Conservation (phyloP, 2,113 vertebrate genomes). For the Prionailurus bengalensis region DNA sequence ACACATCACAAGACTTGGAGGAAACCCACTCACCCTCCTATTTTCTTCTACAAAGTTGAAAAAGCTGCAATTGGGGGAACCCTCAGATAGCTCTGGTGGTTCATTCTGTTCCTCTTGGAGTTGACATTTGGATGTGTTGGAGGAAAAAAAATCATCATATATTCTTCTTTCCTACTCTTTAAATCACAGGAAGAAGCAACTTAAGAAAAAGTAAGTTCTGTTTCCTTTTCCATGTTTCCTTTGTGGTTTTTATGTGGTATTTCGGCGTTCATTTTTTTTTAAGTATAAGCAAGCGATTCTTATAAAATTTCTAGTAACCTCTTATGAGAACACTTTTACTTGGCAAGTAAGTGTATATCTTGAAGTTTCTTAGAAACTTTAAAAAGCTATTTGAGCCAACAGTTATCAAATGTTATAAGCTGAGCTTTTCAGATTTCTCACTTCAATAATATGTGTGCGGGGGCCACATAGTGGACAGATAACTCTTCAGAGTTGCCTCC, state of each 20-base stretch:
- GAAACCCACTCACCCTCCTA: slow-evolving; percentile 82
- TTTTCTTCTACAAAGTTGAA: slow-evolving; percentile 79
- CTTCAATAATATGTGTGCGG: not conserved
- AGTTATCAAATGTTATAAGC: not conserved
- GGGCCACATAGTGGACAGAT: not conserved
- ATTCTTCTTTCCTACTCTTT: slow-evolving; percentile 73
- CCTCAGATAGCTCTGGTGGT: slow-evolving; percentile 79
- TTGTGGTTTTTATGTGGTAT: slow-evolving; percentile 8
- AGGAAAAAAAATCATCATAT: slow-evolving; percentile 42
- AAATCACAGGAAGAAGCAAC: slow-evolving; percentile 78
- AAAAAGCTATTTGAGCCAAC: not conserved
- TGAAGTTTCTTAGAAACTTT: not conserved
- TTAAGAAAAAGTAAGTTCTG: slow-evolving; percentile 85
- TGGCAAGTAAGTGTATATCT: not conserved
- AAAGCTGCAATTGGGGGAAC: slow-evolving; percentile 76
- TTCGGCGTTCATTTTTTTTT: not conserved
- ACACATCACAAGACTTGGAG: slow-evolving; percentile 82
- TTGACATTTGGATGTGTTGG: slow-evolving; percentile 72
- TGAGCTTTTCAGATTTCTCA: not conserved
- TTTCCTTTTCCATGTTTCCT: not conserved
- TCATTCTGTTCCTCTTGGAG: slow-evolving; percentile 81
- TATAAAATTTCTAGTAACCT: slow-evolving; percentile 16
- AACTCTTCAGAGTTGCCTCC: not conserved
- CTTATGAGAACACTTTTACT: slow-evolving; percentile 13
- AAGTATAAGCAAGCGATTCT: not conserved